Evolutionary conservation across 2,113 vertebrate species (phyloP).

Genomic region (Perccottus glenii): DNA sequence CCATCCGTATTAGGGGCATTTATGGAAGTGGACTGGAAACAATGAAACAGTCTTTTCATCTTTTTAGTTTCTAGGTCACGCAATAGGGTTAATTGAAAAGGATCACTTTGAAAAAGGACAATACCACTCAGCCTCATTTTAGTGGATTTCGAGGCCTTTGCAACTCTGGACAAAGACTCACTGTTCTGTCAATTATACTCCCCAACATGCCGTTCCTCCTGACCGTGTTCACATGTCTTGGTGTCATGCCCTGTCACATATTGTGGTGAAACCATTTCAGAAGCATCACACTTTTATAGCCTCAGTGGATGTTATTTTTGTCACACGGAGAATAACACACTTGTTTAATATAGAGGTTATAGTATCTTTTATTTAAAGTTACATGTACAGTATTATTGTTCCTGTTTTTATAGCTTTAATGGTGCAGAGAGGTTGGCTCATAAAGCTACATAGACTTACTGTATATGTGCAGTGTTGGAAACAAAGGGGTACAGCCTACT

Average conservation of each 20-base stretch:
- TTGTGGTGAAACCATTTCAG: not conserved
- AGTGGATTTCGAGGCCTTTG: conserved; percentile 12
- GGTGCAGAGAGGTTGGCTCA: conserved; percentile 37
- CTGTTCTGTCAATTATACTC: conserved; percentile 34
- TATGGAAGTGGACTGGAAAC: conserved; percentile 45
- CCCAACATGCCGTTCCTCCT: conserved; percentile 23
- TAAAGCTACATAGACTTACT: conserved; percentile 25
- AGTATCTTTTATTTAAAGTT: conserved; percentile 10
- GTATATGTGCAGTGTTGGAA: conserved; percentile 32
- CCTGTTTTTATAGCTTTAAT: conserved; percentile 48
- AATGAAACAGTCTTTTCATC: conserved; percentile 20
- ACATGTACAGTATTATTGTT: conserved; percentile 49
- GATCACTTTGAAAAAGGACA: conserved; percentile 29
- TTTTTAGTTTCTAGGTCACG: conserved; percentile 40
- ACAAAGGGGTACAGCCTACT: conserved; percentile 50
- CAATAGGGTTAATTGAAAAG: conserved; percentile 41
- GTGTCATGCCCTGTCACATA: conserved; percentile 2
- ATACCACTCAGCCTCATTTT: conserved; percentile 13
- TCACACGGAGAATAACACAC: conserved; percentile 19
- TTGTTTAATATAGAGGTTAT: conserved; percentile 27
- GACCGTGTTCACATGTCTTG: conserved; percentile 41
- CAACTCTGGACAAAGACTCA: conserved; percentile 54
- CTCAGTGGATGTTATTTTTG: conserved; percentile 8
- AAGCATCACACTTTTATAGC: conserved; percentile 1
- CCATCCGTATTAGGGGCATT: conserved; percentile 10